Percentiles rank a stretch among this genome's conserved stretches.
These are phyloP conservation scores for Sepioteuthis lessoniana DNA, from an alignment of 2,888 invertebrate species.

Conservation along the genomic window DNA sequence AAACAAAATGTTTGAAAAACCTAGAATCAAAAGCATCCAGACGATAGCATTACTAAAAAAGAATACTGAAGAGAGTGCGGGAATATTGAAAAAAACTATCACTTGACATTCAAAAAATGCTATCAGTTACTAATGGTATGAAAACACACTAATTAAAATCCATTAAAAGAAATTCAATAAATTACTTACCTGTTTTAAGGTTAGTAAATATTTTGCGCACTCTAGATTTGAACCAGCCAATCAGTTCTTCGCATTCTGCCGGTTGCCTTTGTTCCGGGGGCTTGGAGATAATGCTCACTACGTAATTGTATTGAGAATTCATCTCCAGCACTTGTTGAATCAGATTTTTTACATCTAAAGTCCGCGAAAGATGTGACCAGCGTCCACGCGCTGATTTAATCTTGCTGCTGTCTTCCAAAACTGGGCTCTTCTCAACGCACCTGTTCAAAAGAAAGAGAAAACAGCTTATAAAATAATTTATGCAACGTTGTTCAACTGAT, in stretches of 20 bases:
- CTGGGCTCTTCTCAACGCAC: background rate
- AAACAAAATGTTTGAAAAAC: no score
- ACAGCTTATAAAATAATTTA: background rate
- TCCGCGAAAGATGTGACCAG: background rate
- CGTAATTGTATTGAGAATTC: constrained; percentile 65
- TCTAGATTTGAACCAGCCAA: constrained; percentile 67
- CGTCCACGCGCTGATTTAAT: constrained; percentile 15
- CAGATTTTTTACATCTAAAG: constrained; percentile 43
- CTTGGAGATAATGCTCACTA: constrained; percentile 65
- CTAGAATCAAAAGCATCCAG: no score
- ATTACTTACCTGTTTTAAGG: constrained; percentile 65
- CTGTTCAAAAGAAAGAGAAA: background rate
- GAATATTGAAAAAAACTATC: no score
- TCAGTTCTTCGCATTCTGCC: constrained; percentile 65
- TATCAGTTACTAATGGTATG: background rate
- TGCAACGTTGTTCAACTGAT: background rate
- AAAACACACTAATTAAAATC: background rate
- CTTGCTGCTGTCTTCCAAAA: background rate
- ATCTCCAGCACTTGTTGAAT: constrained; percentile 51
- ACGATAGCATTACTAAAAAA: no score
- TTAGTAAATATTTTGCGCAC: constrained; percentile 65
- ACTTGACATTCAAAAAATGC: no score
- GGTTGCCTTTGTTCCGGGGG: constrained; percentile 62
- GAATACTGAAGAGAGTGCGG: no score
- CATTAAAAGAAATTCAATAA: background rate